A percentile compares a stretch with the other conserved stretches of the same genome.
Conservation (phyloP, 2,888 invertebrate species). For the Pyrgus malvae region DNA sequence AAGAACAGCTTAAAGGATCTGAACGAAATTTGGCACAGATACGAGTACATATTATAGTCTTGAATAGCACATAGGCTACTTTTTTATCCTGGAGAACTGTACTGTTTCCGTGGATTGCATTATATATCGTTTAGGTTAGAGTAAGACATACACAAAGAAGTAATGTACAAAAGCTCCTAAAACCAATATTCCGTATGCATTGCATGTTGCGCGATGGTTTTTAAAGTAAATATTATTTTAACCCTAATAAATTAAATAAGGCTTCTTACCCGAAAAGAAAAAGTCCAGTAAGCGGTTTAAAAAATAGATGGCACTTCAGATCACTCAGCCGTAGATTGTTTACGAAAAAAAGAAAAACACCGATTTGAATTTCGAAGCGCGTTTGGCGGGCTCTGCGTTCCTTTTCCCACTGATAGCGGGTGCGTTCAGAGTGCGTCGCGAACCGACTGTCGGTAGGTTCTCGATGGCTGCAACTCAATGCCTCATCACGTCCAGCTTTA, state of each 20-base stretch:
- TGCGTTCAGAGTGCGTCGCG: slow-evolving; percentile 46
- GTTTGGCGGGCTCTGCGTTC: slow-evolving; percentile 35
- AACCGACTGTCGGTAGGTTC: slow-evolving; percentile 57
- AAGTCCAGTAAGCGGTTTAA: slow-evolving; percentile 8
- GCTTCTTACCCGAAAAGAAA: slow-evolving; percentile 14
- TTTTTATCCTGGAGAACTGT: too few relatives aligned
- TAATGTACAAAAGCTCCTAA: too few relatives aligned
- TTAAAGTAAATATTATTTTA: too few relatives aligned
- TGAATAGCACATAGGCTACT: too few relatives aligned
- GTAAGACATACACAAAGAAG: too few relatives aligned
- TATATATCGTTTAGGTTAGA: too few relatives aligned
- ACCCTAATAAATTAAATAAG: not conserved
- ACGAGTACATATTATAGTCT: too few relatives aligned
- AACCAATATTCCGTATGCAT: too few relatives aligned
- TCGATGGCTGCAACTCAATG: slow-evolving; percentile 59
- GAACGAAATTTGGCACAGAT: too few relatives aligned
- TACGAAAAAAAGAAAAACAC: slow-evolving; percentile 44
- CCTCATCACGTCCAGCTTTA: slow-evolving; percentile 51
- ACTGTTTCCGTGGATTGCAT: too few relatives aligned
- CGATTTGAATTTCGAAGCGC: slow-evolving; percentile 45
- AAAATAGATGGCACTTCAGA: slow-evolving; percentile 25
- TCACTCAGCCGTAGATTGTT: slow-evolving; percentile 29
- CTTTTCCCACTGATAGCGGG: slow-evolving; percentile 38
- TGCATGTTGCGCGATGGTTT: too few relatives aligned
- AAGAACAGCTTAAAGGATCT: too few relatives aligned